Conservation (phyloP, 2,888 invertebrate species). For the Drosophila austrosaltans region DNA sequence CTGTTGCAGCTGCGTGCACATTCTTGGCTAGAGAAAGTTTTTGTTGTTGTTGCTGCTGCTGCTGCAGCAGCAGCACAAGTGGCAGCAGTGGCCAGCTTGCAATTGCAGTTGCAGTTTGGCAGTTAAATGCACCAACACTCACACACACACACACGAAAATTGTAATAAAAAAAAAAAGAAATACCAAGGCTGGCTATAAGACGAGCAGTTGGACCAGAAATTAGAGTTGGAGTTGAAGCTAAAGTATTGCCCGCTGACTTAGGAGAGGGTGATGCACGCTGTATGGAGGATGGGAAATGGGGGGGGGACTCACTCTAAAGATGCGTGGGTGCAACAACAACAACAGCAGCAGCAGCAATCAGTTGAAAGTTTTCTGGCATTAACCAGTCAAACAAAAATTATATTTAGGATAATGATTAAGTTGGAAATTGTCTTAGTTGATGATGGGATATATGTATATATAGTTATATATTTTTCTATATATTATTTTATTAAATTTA, state of each 20-base stretch:
- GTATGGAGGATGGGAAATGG: too few relatives aligned
- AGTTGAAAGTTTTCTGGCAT: slow-evolving; percentile 13
- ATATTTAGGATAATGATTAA: background rate
- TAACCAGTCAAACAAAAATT: background rate
- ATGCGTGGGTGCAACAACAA: slow-evolving; percentile 15
- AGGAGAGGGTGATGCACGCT: background rate
- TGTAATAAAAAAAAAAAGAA: slow-evolving; percentile 3
- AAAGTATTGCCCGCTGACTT: background rate
- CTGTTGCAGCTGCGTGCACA: slow-evolving; percentile 70
- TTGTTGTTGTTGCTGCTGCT: slow-evolving; percentile 48
- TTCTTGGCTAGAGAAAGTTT: slow-evolving; percentile 74
- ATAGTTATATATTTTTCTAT: too few relatives aligned
- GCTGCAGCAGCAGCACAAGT: slow-evolving; percentile 59
- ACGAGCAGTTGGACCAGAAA: slow-evolving; percentile 17
- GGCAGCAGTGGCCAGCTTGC: slow-evolving; percentile 46
- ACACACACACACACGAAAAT: background rate
- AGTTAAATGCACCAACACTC: slow-evolving; percentile 42
- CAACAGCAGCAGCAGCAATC: slow-evolving; percentile 14
- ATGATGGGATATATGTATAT: too few relatives aligned
- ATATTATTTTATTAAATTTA: too few relatives aligned
- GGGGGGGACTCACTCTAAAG: background rate
- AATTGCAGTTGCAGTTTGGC: slow-evolving; percentile 44
- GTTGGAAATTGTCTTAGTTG: too few relatives aligned
- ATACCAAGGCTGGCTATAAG: slow-evolving; percentile 19
- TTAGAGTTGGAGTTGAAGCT: slow-evolving; percentile 5